Conservation (phyloP, 2,113 vertebrate species). For the Ciconia stormi region DNA sequence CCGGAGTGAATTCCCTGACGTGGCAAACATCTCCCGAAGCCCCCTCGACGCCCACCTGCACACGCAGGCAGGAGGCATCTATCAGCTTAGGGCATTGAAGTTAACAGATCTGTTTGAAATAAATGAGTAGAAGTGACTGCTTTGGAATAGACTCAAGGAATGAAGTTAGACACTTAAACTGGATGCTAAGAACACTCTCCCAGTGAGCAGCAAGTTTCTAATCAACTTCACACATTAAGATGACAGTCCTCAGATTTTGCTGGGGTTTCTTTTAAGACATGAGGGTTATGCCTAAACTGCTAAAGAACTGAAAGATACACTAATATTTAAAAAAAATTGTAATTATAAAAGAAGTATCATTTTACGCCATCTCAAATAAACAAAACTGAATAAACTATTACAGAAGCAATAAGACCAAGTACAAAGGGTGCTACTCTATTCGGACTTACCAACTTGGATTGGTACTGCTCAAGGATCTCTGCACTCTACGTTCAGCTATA, state of each 20-base stretch:
- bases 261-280: neutral
- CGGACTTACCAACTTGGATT: neutral
- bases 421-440: neutral
- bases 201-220: neutral
- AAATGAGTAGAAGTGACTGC: neutral
- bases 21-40: conserved; percentile 61
- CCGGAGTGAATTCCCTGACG: conserved; percentile 66
- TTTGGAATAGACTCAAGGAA: neutral
- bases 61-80: conserved; percentile 38
- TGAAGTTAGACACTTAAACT: neutral
- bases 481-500: neutral
- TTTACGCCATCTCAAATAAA: neutral
- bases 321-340: neutral
- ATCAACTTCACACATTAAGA: neutral
- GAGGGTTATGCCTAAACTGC: neutral
- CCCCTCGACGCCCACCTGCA: conserved; percentile 53
- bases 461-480: neutral
- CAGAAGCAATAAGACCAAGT: neutral
- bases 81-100: neutral
- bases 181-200: neutral
- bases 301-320: neutral
- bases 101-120: neutral
- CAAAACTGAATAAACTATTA: neutral
- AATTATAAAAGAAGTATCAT: neutral
- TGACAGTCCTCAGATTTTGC: neutral